Evolutionary conservation across 2,888 invertebrate genomes (phyloP).

Genomic region (Cenopis cana): DNA sequence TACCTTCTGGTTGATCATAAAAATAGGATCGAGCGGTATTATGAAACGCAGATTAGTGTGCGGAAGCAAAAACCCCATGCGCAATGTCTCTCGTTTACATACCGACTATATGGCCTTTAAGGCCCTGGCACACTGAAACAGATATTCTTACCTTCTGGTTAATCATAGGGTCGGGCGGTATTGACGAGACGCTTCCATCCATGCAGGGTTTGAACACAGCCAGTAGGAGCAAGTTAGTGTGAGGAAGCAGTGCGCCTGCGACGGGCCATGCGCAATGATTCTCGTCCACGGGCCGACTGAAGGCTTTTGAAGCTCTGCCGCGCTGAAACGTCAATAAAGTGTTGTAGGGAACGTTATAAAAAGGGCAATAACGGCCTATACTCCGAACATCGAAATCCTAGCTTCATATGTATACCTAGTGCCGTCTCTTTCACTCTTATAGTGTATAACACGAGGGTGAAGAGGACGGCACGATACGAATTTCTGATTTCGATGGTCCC

Average conservation of each 20-base stretch:
- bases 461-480: no score
- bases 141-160: constrained; percentile 61
- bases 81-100: constrained; percentile 57
- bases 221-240: constrained; percentile 72
- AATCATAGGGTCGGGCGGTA: constrained; percentile 56
- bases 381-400: no score
- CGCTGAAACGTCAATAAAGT: constrained; percentile 54
- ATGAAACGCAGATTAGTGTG: constrained; percentile 71
- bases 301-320: constrained; percentile 59
- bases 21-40: no score
- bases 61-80: constrained; percentile 70
- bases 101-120: constrained; percentile 59
- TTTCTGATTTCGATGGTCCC: no score
- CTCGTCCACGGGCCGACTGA: constrained; percentile 58
- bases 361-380: no score
- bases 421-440: no score
- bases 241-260: constrained; percentile 67
- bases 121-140: constrained; percentile 61
- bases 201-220: constrained; percentile 69
- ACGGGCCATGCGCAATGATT: constrained; percentile 70
- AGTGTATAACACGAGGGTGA: no score
- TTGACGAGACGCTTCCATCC: constrained; percentile 51
- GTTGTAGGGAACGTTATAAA: no score
- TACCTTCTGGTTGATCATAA: no score
- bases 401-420: no score